phyloP scores from a whole-genome alignment of 2,797 vertebrate genomes.

The Pipistrellus nathusii region DNA sequence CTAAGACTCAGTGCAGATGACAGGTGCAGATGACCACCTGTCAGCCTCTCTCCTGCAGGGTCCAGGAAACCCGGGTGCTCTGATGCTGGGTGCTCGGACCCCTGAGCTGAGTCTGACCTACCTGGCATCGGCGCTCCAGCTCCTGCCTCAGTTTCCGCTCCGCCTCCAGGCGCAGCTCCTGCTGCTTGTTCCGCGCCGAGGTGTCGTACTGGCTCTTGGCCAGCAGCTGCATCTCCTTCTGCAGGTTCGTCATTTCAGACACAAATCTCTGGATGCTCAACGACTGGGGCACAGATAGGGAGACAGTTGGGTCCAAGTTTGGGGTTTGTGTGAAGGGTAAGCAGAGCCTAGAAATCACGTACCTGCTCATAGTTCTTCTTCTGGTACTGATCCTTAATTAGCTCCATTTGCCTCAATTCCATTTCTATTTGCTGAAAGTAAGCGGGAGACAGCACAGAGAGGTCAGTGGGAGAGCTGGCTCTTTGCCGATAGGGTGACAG shows the following conservation, averaged over 20 bases:
- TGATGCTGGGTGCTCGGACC: too few relatives aligned
- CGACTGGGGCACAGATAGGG: conserved; percentile 76
- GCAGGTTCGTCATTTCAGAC: conserved; percentile 81
- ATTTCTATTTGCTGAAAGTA: conserved; percentile 86
- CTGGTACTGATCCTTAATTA: conserved; percentile 85
- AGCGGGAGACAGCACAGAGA: conserved; percentile 51
- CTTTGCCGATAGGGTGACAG: not conserved
- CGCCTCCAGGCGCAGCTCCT: conserved; percentile 77
- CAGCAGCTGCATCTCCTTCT: conserved; percentile 84
- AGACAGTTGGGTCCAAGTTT: not conserved
- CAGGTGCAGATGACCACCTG: not conserved
- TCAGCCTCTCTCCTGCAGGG: too few relatives aligned
- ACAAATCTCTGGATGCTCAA: conserved; percentile 85
- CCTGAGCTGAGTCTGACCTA: conserved; percentile 40
- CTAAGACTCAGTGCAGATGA: not conserved
- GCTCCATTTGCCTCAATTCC: conserved; percentile 85
- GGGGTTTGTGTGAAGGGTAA: not conserved
- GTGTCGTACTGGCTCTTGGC: conserved; percentile 83
- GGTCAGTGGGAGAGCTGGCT: not conserved
- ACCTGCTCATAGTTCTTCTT: conserved; percentile 88
- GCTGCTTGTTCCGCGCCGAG: conserved; percentile 74
- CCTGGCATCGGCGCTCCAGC: conserved; percentile 84
- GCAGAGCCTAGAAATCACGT: conserved; percentile 23
- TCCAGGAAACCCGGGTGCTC: not conserved
- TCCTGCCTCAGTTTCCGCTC: conserved; percentile 76